These are phyloP conservation scores for Sinocyclocheilus maitianheensis DNA, from an alignment of 2,113 vertebrate species.

Conservation along the genomic window DNA sequence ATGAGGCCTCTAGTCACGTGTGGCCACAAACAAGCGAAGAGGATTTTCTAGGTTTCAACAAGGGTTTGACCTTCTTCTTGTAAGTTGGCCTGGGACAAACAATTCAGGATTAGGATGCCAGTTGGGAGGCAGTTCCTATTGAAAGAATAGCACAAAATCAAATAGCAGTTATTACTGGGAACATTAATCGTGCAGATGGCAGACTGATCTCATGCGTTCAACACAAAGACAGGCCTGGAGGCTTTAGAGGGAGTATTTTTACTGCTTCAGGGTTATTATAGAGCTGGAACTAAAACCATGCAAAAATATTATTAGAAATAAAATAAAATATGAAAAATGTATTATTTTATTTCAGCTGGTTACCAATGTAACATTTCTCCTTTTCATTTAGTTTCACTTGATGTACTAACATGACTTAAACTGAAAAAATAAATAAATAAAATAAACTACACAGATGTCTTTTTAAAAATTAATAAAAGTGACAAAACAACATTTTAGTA, in stretches of 20 bases:
- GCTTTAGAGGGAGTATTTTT: not conserved
- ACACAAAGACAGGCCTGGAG: not conserved
- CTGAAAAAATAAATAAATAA: not conserved
- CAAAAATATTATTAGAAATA: not conserved
- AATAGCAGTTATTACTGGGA: not conserved
- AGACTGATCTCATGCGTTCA: not conserved
- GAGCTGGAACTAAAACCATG: not conserved
- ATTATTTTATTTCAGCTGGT: not conserved
- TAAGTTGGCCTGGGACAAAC: not conserved
- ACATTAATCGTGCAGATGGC: not conserved
- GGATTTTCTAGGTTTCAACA: slow-evolving; percentile 8
- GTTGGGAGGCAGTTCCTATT: not conserved
- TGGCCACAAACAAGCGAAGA: not conserved
- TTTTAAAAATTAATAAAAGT: not conserved
- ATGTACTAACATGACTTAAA: not conserved
- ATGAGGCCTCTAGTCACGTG: not conserved
- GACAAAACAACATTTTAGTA: not conserved
- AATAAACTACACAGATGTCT: not conserved
- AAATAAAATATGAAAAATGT: not conserved
- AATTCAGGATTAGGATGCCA: not conserved
- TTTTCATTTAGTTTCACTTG: not conserved
- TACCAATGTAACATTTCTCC: not conserved
- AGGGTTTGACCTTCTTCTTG: not conserved
- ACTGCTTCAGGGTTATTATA: not conserved
- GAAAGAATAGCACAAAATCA: not conserved